Base-by-base conservation (phyloP, 2,113 vertebrate species). In the Phodopus roborovskii region DNA sequence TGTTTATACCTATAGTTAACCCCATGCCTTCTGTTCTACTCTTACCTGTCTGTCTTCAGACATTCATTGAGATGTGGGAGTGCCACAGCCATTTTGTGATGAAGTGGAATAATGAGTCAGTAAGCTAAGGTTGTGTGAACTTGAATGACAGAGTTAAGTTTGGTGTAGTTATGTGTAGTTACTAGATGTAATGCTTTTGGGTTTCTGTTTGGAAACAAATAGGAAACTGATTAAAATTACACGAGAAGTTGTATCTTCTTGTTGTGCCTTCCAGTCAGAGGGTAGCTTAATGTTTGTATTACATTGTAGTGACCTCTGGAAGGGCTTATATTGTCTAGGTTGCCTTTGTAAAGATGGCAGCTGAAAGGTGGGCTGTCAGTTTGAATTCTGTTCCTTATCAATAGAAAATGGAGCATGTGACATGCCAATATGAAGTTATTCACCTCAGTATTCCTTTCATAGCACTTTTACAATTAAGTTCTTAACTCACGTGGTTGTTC, bases 401-500 rank as follows among this genome's bases (percentile, higher is more conserved):
- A 62, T 73, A 97, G 91, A 92, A 50, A 24, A n/a, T 62, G 39
- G 36, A 60, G 22, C 45, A 39, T 58, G 94, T 75, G 24, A 16
- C 26, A 73, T 60, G 48, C 75, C 70, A 89, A 93, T 71, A 36
- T 26, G 79, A 88, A 92, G 39, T 88, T 93, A 77, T 71, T 86
- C 75, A 71, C 39, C 74, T 83, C 89, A 83, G 74, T 90, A 88
- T 95, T 95, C 36, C 66, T 92, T 93, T 75, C 70, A 50, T 45
- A 60, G 26, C 60, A n/a, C 53, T 56, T 95, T 92, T 93, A 88
- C 53, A 95, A 77, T 90, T 68, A 93, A 78, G 28, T 45, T 86
- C 45, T 81, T 74, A 17, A 60, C 93, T 95, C 84, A 26, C 10
- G 36, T 86, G 79, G 53, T 85, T 79, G 70, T 20, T 93, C 50